Percentiles rank a stretch among this genome's conserved stretches.
Conservation (phyloP, 2,797 vertebrate species). For the Sylvilagus floridanus region DNA sequence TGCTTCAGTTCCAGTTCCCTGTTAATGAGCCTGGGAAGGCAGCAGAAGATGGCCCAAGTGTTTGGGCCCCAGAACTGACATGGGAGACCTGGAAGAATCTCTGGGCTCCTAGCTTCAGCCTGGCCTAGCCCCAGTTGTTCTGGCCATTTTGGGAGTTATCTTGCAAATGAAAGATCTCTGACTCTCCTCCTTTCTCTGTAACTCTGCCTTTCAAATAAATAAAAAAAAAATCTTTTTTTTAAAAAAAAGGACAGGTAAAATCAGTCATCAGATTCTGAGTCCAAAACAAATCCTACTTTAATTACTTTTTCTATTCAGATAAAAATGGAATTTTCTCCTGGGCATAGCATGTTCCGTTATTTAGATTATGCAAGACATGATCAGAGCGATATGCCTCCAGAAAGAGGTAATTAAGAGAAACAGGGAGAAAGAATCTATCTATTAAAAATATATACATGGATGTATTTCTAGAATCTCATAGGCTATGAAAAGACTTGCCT, state of each 20-base stretch:
- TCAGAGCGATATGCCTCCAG: background rate
- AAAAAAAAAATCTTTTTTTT: too few species aligned
- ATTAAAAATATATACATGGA: background rate
- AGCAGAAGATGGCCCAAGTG: too few species aligned
- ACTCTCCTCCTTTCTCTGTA: too few species aligned
- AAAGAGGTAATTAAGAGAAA: constrained; percentile 35
- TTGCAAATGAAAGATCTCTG: too few species aligned
- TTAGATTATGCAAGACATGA: background rate
- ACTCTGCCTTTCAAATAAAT: too few species aligned
- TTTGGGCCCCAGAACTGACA: too few species aligned
- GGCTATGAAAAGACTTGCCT: background rate
- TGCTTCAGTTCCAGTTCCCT: too few species aligned
- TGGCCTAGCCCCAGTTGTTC: too few species aligned
- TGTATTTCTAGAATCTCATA: background rate
- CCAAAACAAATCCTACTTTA: background rate
- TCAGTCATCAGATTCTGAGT: constrained; percentile 3
- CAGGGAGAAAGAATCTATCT: background rate
- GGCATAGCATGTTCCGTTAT: background rate
- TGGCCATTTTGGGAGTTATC: too few species aligned
- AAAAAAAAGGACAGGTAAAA: background rate
- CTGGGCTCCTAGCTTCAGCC: too few species aligned
- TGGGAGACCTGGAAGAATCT: too few species aligned
- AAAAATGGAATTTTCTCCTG: constrained; percentile 26
- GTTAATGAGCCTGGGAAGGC: too few species aligned
- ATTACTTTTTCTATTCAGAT: constrained; percentile 47